Percentiles rank a stretch among this genome's conserved stretches.
Evolutionary conservation across 2,888 invertebrate species (phyloP).

Genomic region (Plagodis pulveraria): DNA sequence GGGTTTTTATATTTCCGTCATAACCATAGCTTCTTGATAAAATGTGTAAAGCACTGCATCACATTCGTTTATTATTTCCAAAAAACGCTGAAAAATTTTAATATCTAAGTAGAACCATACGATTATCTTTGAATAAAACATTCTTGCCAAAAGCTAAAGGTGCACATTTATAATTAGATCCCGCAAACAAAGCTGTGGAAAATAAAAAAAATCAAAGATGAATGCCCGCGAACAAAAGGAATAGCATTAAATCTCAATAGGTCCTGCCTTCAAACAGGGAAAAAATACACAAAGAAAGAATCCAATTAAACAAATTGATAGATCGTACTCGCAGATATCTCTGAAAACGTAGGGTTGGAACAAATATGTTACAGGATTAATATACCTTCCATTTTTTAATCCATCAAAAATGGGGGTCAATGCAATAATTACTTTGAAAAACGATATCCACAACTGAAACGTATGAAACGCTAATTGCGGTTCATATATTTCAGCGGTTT

Average conservation of each 20-base stretch:
- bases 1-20: too few relatives aligned
- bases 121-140: conserved; percentile 1
- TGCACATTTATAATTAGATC: conserved; percentile 28
- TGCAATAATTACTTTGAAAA: too few relatives aligned
- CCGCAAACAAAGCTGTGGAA: conserved; percentile 32
- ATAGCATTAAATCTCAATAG: conserved; percentile 71
- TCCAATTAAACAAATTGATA: conserved; percentile 82
- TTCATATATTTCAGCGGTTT: too few relatives aligned
- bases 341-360: conserved; percentile 16
- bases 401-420: too few relatives aligned
- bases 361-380: neutral
- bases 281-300: conserved; percentile 73
- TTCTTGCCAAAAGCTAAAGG: neutral
- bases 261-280: conserved; percentile 63
- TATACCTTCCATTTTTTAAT: too few relatives aligned
- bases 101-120: too few relatives aligned
- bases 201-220: conserved; percentile 35
- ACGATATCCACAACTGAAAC: too few relatives aligned
- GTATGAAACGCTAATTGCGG: too few relatives aligned
- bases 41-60: too few relatives aligned
- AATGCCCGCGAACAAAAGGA: conserved; percentile 56
- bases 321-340: conserved; percentile 60
- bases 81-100: too few relatives aligned
- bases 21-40: too few relatives aligned
- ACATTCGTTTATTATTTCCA: too few relatives aligned